Evolutionary conservation across 2,888 invertebrate species (phyloP).

Genomic region (Erebia ligea): DNA sequence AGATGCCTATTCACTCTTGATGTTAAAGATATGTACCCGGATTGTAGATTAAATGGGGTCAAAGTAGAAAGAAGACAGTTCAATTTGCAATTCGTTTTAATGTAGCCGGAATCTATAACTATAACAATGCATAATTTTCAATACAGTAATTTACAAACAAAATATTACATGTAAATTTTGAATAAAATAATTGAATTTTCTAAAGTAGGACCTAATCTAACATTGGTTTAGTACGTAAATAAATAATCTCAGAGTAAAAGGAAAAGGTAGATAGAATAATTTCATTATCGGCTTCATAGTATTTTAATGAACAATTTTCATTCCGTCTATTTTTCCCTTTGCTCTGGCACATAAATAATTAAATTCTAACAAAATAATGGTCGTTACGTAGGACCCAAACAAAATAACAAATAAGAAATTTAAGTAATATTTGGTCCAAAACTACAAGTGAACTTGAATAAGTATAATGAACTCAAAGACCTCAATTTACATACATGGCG

Average conservation of each 20-base stretch:
- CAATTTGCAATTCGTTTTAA: conserved; percentile 17
- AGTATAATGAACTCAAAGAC: no score
- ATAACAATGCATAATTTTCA: conserved; percentile 20
- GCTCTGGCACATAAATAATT: background rate
- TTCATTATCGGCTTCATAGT: background rate
- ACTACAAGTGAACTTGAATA: no score
- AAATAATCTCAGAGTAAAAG: background rate
- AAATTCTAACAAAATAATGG: no score
- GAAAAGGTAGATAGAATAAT: background rate
- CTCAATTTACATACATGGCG: no score
- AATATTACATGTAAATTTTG: background rate
- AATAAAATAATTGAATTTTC: background rate
- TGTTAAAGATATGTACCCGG: no score
- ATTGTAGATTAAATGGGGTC: background rate
- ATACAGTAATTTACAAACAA: conserved; percentile 29
- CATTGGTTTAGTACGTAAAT: no score
- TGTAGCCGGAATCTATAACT: conserved; percentile 28
- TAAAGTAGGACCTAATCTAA: background rate
- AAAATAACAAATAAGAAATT: no score
- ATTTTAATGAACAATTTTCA: background rate
- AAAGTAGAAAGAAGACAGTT: conserved; percentile 43
- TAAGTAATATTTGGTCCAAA: no score
- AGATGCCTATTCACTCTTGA: no score
- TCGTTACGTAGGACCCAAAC: no score
- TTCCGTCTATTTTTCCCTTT: background rate